Evolutionary conservation across 2,113 vertebrate genomes (phyloP), one percentile per base, ranked within the genome.

Genomic region (Carassius auratus): DNA sequence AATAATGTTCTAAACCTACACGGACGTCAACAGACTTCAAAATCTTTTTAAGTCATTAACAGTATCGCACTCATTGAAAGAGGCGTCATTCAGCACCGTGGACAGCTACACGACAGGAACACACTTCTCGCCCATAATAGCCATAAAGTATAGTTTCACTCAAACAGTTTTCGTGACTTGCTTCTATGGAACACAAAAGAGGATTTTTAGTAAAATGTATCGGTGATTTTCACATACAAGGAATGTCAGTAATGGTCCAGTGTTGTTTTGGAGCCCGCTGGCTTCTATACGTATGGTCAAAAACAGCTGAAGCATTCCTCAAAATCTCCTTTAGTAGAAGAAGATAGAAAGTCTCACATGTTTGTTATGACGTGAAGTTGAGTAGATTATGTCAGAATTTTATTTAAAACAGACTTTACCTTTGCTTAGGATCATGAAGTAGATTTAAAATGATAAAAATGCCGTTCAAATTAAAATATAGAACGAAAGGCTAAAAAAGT

Each of bases 81-180:
- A 69, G 23, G 19, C 38, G 17, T 13, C 9, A 30, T 84, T 88
- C 87, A 88, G 87, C 26, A 88, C 87, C 87, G 30, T 55, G 87
- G 87, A 88, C 87, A 88, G 87, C 80, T 55, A 52, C 23, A 30
- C 19, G 9, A 21, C 69, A 73, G 4, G 36, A 71, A 4, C 17
- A 8, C 33, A n/a, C 57, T n/a, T n/a, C 21, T 61, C 57, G 57
- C 21, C 2, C 57, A 61, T n/a, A 61, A n/a, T 19, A 38, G 1
- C 36, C 36, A 5, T 71, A 42, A 36, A 68, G 5, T 15, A 17
- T 68, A 8, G 14, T 68, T 55, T 4, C 7, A 17, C 30, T 30
- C 30, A 33, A 68, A 21, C 19, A 61, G 19, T 61, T 61, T 59
- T 61, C 2, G 52, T 57, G 15, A 57, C 7, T 21, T 21, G 55